phyloP scores from a whole-genome alignment of 2,113 vertebrate species.

The Synchiropus splendidus region DNA sequence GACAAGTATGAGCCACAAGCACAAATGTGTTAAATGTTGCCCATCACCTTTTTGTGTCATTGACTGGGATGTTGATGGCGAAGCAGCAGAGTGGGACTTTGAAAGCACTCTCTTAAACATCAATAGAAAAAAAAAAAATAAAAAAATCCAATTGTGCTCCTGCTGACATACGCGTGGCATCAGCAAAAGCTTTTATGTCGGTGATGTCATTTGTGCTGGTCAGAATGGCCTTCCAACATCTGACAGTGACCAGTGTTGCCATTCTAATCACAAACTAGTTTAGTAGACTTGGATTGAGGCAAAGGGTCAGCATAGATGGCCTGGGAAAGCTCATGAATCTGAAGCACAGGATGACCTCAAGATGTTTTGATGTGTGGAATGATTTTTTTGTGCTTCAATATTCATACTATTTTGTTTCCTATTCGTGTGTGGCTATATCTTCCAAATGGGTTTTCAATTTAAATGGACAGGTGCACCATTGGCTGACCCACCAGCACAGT shows the following conservation, averaged over 20 bases:
- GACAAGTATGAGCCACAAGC: too few relatives aligned
- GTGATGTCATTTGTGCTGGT: constrained; percentile 23
- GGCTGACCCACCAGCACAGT: constrained; percentile 27
- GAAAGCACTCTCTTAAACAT: too few relatives aligned
- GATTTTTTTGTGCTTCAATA: constrained; percentile 22
- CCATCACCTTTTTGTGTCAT: too few relatives aligned
- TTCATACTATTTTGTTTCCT: constrained; percentile 11
- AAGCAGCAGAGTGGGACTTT: too few relatives aligned
- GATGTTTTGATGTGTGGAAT: constrained; percentile 42
- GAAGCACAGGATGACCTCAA: constrained; percentile 23
- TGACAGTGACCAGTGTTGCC: too few relatives aligned
- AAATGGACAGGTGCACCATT: constrained; percentile 37
- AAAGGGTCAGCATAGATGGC: too few relatives aligned
- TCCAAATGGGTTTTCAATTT: constrained; percentile 41
- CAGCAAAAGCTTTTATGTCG: constrained; percentile 42
- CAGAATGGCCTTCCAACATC: neutral
- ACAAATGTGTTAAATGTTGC: too few relatives aligned
- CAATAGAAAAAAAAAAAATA: neutral
- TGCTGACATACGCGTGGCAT: too few relatives aligned
- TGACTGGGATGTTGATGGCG: too few relatives aligned
- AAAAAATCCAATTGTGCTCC: constrained; percentile 1
- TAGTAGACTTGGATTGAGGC: too few relatives aligned
- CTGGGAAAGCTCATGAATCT: neutral
- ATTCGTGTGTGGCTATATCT: constrained; percentile 35
- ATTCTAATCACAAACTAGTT: too few relatives aligned